Evolutionary conservation across 2,888 invertebrate genomes (phyloP), one percentile per base, ranked within the genome.

Genomic region (Lagria hirta): DNA sequence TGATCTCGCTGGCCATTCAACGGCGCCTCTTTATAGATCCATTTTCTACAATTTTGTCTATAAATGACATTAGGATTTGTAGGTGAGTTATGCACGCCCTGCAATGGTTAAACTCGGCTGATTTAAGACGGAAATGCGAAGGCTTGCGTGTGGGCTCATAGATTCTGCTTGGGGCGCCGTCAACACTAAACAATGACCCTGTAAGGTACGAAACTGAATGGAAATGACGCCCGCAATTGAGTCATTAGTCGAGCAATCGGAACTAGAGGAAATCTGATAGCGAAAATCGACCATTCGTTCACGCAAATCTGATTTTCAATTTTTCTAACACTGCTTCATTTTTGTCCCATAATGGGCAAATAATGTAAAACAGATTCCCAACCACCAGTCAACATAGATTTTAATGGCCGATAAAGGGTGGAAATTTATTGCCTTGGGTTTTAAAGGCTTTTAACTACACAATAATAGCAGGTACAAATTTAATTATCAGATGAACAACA

Each of bases 151-250:
- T 42, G 38, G 34, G 49, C 49, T 48, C 50, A 49, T 54, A 49
- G 51, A 52, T 54, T 51, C 48, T 45, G 43, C 52, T 45, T 43
- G 24, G 54, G 51, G 50, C 51, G 49, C 52, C 52, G 51, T 54
- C 52, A 54, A 54, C 58, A 51, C 53, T 54, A 46, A 48, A 37
- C 51, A 49, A 47, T 45, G 47, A 48, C 43, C 43, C 48, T 29
- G 32, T 33, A 34, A 24, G 22, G 26, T 15, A 30, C 48, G 32
- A 44, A 50, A 58, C 54, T 56, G 51, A 58, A 57, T 53, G 58
- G 56, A 61, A 61, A 61, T 53, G 54, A 55, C 40, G 58, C 63
- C 54, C 64, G 64, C 65, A 60, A 67, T 67, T 64, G 65, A 65
- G 66, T 64, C 66, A 67, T 67, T 65, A 66, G 62, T 53, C 55